Base-by-base conservation (phyloP, 1,140 invertebrate genomes). In the Drosophila ananassae region DNA sequence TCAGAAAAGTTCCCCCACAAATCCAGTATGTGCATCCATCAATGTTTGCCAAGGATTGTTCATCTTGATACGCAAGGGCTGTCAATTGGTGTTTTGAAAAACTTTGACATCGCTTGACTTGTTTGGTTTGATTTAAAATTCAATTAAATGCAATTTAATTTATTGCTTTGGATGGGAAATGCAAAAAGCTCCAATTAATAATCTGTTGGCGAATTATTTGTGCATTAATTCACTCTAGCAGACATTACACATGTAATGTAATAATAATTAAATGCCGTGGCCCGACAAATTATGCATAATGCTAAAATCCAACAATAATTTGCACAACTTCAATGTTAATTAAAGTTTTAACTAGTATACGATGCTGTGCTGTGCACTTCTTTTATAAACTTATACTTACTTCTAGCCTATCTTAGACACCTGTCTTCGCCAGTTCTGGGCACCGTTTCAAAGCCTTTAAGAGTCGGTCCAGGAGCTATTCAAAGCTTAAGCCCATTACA, bases 61-160 rank as follows among this genome's bases (percentile, higher is more conserved):
- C 12, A 46, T 64, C 61, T 68, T 67, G 34, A 66, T 34, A 53
- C 10, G 63, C 25, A 12, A 22, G 10, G 44, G 28, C 46, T 17
- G 56, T 34, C 13, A 28, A 25, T 34, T 25, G 47, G 47, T 50
- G 41, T 13, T 44, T 61, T 44, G 59, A 56, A 69, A 56, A 68
- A 50, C 39, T 39, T 60, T 67, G 73, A 47, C 46, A 57, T 39
- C 17, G 39, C 25, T 24, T 7, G 22, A 28, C 46, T 73, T 51
- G 24, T 41, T 75, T 57, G 32, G 32, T 37, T 59, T 54, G 17
- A 68, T 77, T 67, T 68, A 21, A 76, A 76, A 76, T 76, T 75
- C 61, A 76, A 67, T 76, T 76, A 76, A 76, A 51, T 56, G 53
- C 50, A 77, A 77, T 71, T 58, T 64, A 52, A 67, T 53, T 66